Conservation (phyloP, 2,888 invertebrate species). For the Phortica magna region DNA sequence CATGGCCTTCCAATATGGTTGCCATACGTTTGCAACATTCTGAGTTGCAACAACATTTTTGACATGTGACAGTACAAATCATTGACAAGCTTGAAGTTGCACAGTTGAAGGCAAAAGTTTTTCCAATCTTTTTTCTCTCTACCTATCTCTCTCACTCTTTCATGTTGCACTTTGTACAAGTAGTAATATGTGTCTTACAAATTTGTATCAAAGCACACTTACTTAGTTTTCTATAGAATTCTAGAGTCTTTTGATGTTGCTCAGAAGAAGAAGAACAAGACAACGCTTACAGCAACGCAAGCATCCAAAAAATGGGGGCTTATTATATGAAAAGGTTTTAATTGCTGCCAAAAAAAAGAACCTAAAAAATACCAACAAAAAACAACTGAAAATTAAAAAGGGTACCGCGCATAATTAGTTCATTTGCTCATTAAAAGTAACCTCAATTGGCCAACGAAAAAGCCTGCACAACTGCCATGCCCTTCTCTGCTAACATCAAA, state of each 20-base stretch:
- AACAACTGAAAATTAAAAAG: neutral
- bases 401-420: conserved; percentile 16
- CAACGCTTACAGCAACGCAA: too few species aligned
- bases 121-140: too few species aligned
- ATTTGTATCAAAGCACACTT: too few species aligned
- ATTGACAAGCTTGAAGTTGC: conserved; percentile 33
- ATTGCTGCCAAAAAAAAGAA: too few species aligned
- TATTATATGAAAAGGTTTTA: too few species aligned
- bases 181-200: too few species aligned
- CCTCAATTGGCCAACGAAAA: conserved; percentile 20
- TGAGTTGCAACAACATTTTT: neutral
- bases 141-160: too few species aligned
- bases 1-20: neutral
- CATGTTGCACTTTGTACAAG: too few species aligned
- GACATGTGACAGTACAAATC: conserved; percentile 38
- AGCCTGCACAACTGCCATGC: neutral
- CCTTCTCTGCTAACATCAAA: neutral
- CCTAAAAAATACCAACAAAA: conserved; percentile 27
- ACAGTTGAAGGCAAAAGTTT: conserved; percentile 2
- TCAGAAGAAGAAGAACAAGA: too few species aligned
- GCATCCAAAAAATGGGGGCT: too few species aligned
- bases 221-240: too few species aligned
- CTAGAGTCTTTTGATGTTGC: too few species aligned
- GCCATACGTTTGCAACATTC: neutral
- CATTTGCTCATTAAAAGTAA: conserved; percentile 34